Conservation (phyloP, 2,888 invertebrate genomes). For the Chesias legatella region DNA sequence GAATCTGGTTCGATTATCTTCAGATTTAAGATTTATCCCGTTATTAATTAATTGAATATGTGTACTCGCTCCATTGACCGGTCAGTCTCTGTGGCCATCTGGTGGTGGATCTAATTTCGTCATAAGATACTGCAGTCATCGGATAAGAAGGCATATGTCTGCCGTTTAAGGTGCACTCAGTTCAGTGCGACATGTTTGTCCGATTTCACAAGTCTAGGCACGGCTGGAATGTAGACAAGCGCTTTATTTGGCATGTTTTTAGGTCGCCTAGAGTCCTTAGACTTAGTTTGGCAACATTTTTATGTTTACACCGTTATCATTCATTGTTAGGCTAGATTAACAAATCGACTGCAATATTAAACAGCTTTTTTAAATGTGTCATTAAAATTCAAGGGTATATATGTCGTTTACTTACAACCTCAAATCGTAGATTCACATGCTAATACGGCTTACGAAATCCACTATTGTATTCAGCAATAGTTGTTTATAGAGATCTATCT, state of each 20-base stretch:
- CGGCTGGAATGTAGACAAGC: constrained; percentile 48
- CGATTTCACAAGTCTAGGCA: constrained; percentile 45
- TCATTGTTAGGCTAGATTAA: constrained; percentile 3
- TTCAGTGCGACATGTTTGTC: constrained; percentile 42
- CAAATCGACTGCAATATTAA: not conserved
- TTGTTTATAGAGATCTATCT: constrained; percentile 16
- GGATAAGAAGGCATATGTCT: constrained; percentile 55
- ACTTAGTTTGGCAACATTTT: constrained; percentile 13
- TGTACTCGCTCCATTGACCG: constrained; percentile 17
- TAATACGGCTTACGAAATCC: constrained; percentile 16
- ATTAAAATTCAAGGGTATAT: not conserved
- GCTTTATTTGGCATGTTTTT: constrained; percentile 44
- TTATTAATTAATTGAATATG: constrained; percentile 21
- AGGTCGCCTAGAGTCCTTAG: constrained; percentile 15
- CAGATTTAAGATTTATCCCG: constrained; percentile 26
- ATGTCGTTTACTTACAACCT: constrained; percentile 6
- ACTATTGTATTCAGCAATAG: constrained; percentile 14
- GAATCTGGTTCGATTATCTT: constrained; percentile 35
- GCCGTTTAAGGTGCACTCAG: constrained; percentile 51
- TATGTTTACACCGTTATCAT: constrained; percentile 6
- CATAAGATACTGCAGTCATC: constrained; percentile 38
- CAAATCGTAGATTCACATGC: constrained; percentile 13
- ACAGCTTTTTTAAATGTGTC: not conserved
- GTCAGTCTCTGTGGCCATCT: constrained; percentile 36
- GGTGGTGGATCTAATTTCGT: constrained; percentile 48